Evolutionary conservation across 1,140 invertebrate genomes (phyloP).

Genomic region (Calosoma granatense): DNA sequence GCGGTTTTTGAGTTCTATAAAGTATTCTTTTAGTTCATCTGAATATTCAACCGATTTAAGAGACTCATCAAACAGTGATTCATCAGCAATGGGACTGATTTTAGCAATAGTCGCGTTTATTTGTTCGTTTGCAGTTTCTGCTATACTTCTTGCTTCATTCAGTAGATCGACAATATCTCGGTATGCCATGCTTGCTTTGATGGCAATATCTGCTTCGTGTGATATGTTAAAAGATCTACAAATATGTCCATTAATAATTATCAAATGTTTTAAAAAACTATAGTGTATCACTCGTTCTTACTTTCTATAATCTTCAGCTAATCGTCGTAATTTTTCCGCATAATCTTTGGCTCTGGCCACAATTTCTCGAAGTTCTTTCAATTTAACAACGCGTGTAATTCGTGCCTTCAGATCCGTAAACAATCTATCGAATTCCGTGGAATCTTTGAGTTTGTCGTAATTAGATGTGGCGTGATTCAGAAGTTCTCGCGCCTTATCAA

Average conservation of each 20-base stretch:
- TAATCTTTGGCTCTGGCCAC: not conserved
- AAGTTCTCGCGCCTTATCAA: not conserved
- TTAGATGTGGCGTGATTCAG: not conserved
- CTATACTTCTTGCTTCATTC: conserved; percentile 48
- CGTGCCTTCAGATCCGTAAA: not conserved
- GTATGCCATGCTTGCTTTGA: conserved; percentile 73
- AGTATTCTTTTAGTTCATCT: not conserved
- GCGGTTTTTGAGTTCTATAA: not conserved
- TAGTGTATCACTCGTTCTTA: not conserved
- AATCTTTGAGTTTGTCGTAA: not conserved
- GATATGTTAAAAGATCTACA: conserved; percentile 58
- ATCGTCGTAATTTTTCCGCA: not conserved
- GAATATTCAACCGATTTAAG: conserved; percentile 11
- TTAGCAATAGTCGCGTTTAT: conserved; percentile 46
- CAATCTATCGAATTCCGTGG: not conserved
- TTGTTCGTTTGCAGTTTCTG: conserved; percentile 51
- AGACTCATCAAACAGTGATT: conserved; percentile 38
- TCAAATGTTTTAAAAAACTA: conserved; percentile 11
- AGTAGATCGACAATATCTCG: conserved; percentile 65
- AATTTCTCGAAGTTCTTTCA: not conserved
- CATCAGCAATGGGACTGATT: conserved; percentile 33
- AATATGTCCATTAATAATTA: conserved; percentile 15
- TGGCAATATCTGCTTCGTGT: conserved; percentile 53
- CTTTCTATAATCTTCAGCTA: not conserved
- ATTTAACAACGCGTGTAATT: not conserved